phyloP scores from a whole-genome alignment of 92 coral and sea anemone genomes.

The Paragorgia papillata region DNA sequence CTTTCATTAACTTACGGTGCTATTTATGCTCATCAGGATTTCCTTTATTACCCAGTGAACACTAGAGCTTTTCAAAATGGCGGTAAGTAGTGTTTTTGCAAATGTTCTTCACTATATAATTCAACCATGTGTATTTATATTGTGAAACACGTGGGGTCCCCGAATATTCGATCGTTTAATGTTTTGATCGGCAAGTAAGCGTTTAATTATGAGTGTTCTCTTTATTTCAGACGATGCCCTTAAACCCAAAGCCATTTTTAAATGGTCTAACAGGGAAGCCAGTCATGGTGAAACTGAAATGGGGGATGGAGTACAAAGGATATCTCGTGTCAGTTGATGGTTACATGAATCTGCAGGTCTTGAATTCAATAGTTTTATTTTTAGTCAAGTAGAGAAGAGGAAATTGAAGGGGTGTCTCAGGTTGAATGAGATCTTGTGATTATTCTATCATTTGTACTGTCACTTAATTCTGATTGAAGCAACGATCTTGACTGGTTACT shows the following conservation, averaged over 20 bases:
- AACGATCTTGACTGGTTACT: too few species aligned
- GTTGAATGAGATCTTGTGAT: too few species aligned
- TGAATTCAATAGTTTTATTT: neutral
- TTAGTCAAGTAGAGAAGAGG: too few species aligned
- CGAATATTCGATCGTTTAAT: neutral
- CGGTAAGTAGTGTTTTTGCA: constrained; percentile 48
- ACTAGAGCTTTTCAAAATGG: constrained; percentile 40
- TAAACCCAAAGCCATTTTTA: constrained; percentile 97
- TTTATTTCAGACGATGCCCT: constrained; percentile 87
- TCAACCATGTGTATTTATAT: too few species aligned
- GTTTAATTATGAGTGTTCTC: constrained; percentile 8
- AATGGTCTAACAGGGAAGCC: constrained; percentile 98
- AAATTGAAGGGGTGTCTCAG: too few species aligned
- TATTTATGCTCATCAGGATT: neutral
- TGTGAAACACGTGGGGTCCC: constrained; percentile 18
- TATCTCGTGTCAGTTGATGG: constrained; percentile 98
- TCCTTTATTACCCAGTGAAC: neutral
- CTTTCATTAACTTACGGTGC: neutral
- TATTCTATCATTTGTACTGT: too few species aligned
- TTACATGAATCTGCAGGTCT: constrained; percentile 97
- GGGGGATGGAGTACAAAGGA: constrained; percentile 99
- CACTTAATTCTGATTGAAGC: too few species aligned
- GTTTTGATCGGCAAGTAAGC: neutral
- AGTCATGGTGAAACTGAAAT: constrained; percentile 91
- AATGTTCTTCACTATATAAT: neutral